Evolutionary conservation across 2,888 invertebrate species (phyloP).

Genomic region (Aspidapion aeneum): DNA sequence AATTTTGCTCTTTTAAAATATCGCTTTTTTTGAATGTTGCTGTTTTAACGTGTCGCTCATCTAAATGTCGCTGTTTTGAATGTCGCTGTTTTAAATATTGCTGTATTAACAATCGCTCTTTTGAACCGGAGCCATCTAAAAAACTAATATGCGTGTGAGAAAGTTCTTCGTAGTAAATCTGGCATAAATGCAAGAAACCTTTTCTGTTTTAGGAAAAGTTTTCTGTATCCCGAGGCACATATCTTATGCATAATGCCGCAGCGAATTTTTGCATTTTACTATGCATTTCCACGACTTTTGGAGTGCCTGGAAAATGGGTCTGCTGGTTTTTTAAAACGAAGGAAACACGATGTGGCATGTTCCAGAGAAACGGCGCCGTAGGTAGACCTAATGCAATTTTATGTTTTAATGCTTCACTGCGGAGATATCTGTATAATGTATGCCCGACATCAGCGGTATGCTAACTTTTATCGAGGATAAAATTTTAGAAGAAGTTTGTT

Average conservation of each 20-base stretch:
- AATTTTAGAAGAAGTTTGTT: not conserved
- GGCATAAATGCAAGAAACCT: too few species aligned
- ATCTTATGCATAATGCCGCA: conserved; percentile 13
- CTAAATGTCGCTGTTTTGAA: too few species aligned
- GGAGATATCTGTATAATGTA: not conserved
- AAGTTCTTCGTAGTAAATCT: too few species aligned
- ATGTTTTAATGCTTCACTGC: not conserved
- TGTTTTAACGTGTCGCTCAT: too few species aligned
- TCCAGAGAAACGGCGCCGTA: not conserved
- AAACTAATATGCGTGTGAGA: too few species aligned
- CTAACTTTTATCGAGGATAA: not conserved
- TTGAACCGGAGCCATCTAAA: too few species aligned
- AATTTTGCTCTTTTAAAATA: too few species aligned
- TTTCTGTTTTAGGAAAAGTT: not conserved
- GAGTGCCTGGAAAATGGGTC: not conserved
- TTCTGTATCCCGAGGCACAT: conserved; percentile 2
- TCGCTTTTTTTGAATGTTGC: too few species aligned
- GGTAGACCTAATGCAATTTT: not conserved
- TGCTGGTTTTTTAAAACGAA: not conserved
- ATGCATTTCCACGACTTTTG: conserved; percentile 5
- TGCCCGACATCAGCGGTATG: too few species aligned
- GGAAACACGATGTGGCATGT: not conserved
- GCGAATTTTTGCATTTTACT: conserved; percentile 10
- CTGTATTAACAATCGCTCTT: too few species aligned
- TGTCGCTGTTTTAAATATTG: too few species aligned